phyloP scores from a whole-genome alignment of 2,888 invertebrate genomes.

The Argynnis bischoffii region DNA sequence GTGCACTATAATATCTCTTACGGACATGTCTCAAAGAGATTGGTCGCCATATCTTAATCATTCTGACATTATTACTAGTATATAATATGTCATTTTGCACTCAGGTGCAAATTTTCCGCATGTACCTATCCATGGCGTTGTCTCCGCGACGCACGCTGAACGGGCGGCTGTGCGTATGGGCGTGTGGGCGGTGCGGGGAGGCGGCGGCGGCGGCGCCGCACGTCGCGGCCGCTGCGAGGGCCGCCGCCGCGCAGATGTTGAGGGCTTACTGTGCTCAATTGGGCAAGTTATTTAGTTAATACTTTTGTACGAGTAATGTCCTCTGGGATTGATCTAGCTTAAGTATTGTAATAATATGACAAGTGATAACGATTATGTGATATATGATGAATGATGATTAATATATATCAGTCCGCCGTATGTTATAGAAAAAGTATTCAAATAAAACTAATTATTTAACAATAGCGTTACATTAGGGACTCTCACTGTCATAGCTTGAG shows the following conservation, averaged over 20 bases:
- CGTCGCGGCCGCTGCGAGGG: slow-evolving; percentile 92
- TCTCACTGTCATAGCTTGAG: too few relatives aligned
- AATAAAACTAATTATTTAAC: too few relatives aligned
- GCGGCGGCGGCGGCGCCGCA: slow-evolving; percentile 90
- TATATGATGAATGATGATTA: too few relatives aligned
- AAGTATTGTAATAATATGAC: too few relatives aligned
- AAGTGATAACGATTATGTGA: too few relatives aligned
- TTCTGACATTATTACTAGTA: background rate
- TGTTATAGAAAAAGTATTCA: too few relatives aligned
- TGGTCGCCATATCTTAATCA: too few relatives aligned
- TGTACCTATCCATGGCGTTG: slow-evolving; percentile 93
- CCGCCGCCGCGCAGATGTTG: slow-evolving; percentile 94
- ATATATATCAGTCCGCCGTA: too few relatives aligned
- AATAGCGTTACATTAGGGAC: too few relatives aligned
- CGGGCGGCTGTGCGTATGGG: slow-evolving; percentile 93
- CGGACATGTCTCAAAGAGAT: too few relatives aligned
- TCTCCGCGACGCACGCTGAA: slow-evolving; percentile 94
- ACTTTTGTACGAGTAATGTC: background rate
- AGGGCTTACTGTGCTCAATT: slow-evolving; percentile 92
- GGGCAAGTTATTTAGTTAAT: slow-evolving; percentile 69
- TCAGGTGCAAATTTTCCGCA: slow-evolving; percentile 84
- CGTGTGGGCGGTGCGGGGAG: slow-evolving; percentile 92
- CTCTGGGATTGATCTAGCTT: too few relatives aligned
- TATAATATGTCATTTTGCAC: background rate
- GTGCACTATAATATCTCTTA: too few relatives aligned